A percentile compares a stretch with the other conserved stretches of the same genome.
Conservation (phyloP, 2,888 invertebrate genomes). For the Metalampra italica region DNA sequence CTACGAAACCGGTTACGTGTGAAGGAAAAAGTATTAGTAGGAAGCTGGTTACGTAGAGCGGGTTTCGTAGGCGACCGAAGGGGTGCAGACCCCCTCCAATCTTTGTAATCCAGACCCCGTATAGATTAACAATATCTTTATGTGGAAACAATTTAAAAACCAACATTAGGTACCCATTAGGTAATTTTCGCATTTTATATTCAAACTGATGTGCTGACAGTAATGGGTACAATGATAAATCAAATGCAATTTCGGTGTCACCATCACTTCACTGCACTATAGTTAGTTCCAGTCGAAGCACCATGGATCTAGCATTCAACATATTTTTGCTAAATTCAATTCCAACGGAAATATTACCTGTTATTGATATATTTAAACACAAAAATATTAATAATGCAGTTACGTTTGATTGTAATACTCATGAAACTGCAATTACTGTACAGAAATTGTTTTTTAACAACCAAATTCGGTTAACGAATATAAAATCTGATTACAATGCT, state of each 20-base stretch:
- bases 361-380: constrained; percentile 45
- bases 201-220: constrained; percentile 39
- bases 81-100: too few species aligned
- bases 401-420: constrained; percentile 39
- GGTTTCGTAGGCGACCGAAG: too few species aligned
- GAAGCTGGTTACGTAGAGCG: too few species aligned
- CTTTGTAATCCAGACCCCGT: too few species aligned
- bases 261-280: background rate
- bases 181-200: constrained; percentile 16
- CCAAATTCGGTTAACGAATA: constrained; percentile 25
- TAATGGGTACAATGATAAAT: constrained; percentile 29
- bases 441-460: constrained; percentile 37
- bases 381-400: constrained; percentile 45
- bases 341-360: constrained; percentile 23
- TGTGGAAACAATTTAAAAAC: constrained; percentile 10
- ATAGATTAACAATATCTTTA: background rate
- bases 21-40: too few species aligned
- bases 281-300: constrained; percentile 1
- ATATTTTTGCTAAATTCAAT: constrained; percentile 19
- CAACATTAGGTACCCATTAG: constrained; percentile 2
- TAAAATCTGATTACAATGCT: constrained; percentile 13
- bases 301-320: constrained; percentile 19
- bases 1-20: too few species aligned
- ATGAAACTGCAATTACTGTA: constrained; percentile 19
- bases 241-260: constrained; percentile 36